These are phyloP conservation scores for Mesoclemmys tuberculata DNA, from an alignment of 2,113 vertebrate genomes.

Conservation along the genomic window DNA sequence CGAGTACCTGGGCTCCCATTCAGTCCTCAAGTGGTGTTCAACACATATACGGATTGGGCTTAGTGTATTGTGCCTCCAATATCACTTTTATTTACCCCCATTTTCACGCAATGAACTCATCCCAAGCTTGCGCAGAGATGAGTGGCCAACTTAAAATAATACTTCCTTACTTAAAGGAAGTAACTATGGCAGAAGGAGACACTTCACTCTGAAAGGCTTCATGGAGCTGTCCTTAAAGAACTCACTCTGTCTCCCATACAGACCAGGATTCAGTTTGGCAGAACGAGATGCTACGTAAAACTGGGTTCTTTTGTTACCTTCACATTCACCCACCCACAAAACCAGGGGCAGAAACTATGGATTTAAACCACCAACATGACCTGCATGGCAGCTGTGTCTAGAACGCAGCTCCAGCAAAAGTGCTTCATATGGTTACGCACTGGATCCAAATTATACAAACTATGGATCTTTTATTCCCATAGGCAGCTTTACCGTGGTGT, in stretches of 20 bases:
- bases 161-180: not conserved
- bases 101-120: not conserved
- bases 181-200: constrained; percentile 7
- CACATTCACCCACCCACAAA: constrained; percentile 62
- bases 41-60: too few species aligned
- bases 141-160: not conserved
- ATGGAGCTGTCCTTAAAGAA: not conserved
- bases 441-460: not conserved
- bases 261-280: constrained; percentile 39
- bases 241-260: constrained; percentile 30
- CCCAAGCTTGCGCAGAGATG: fast-evolving
- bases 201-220: not conserved
- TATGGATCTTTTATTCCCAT: not conserved
- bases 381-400: constrained; percentile 64
- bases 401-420: constrained; percentile 38
- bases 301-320: constrained; percentile 64
- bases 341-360: constrained; percentile 66
- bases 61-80: too few species aligned
- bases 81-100: not conserved
- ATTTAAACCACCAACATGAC: constrained; percentile 56
- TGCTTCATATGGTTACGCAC: not conserved
- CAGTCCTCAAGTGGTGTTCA: not conserved
- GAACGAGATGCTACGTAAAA: constrained; percentile 58
- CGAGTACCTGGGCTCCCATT: not conserved
- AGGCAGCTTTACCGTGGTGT: not conserved